Conservation (phyloP, 1,140 invertebrate species). For the Brachionus plicatilis region DNA sequence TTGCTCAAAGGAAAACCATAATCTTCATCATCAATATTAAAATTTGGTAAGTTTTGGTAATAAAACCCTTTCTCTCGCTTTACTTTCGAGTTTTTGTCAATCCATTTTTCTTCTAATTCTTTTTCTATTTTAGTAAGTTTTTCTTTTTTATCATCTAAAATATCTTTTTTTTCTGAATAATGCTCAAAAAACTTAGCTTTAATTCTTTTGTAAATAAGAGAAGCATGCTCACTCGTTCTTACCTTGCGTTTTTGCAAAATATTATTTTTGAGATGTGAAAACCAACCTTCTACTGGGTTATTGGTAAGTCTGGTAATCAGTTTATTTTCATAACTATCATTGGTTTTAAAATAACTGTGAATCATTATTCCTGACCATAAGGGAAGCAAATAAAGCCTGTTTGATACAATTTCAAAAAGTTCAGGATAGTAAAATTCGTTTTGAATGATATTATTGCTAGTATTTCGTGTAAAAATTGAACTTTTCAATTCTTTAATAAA, state of each 20-base stretch:
- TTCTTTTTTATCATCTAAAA: not conserved
- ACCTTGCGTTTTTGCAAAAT: not conserved
- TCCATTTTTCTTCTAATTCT: not conserved
- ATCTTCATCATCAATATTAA: not conserved
- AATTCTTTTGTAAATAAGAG: not conserved
- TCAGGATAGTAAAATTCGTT: not conserved
- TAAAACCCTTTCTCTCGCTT: not conserved
- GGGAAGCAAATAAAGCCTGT: not conserved
- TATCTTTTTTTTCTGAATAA: not conserved
- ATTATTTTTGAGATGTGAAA: not conserved
- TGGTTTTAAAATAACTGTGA: not conserved
- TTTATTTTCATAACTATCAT: not conserved
- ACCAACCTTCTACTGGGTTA: not conserved
- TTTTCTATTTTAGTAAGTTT: not conserved
- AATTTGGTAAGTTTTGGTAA: not conserved
- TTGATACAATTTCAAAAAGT: not conserved
- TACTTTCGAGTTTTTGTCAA: not conserved
- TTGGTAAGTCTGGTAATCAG: not conserved
- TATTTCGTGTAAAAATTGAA: not conserved
- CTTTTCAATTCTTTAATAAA: not conserved
- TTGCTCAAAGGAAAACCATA: not conserved
- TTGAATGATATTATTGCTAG: not conserved
- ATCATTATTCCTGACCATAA: not conserved
- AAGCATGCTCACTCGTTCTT: not conserved
- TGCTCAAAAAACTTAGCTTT: not conserved